Base-by-base conservation (phyloP, 2,888 invertebrate species). In the Neocrepidodera transversa region DNA sequence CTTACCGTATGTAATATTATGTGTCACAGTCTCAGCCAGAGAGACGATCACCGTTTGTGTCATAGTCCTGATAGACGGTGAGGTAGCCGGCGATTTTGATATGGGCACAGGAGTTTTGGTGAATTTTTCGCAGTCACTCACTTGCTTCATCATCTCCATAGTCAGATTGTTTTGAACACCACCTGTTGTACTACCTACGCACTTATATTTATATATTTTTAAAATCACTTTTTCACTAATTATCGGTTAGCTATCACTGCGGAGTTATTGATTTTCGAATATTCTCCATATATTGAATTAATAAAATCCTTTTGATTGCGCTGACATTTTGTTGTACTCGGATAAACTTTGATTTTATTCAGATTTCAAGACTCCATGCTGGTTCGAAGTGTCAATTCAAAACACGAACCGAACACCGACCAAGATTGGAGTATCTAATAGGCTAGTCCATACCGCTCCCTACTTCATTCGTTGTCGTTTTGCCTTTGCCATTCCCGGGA, bases 1-100 rank as follows among this genome's bases (percentile, higher is more conserved):
- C 80, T 78, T 72, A 85, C 84, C 84, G 73, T 83, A 84, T 64
- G 84, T 84, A 68, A 84, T 81, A 71, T 82, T 81, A 74, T 84
- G 84, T 60, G 82, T 84, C 77, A 84, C 81, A 73, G 83, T 84
- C 72, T 81, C 80, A 72, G 69, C 77, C 53, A 80, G 69, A 8
- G 79, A 79, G 36, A 80, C 79, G 28, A 79, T 78, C 47, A 80
- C 80, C 62, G 79, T 80, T 67, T 76, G 76, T 42, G 79, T 80
- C 76, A 78, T 77, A 58, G 67, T 68, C 42, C 80, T 76, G 62
- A 78, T 75, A 75, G 79, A 78, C 67, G 78, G 79, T 75, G 78
- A 77, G 20, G 70, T 58, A 45, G 66, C 71, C 40, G 75, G 74
- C 13, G 79, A 79, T 72, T 78, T 79, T 40, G 79, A 79, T 52